Percentiles rank a stretch among this genome's conserved stretches.
Conservation (phyloP, 2,113 vertebrate species). For the Anser brachyrhynchus region DNA sequence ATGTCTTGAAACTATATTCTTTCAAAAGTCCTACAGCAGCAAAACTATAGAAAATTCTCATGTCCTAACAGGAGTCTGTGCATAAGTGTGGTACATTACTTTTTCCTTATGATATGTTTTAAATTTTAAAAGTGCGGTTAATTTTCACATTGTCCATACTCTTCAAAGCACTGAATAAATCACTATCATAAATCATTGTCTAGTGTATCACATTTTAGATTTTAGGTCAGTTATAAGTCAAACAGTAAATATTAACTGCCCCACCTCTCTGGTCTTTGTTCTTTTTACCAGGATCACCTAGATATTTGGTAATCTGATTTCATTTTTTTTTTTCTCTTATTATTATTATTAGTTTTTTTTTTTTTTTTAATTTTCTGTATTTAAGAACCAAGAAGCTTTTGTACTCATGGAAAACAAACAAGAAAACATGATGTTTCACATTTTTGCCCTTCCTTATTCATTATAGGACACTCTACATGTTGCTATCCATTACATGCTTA, state of each 20-base stretch:
- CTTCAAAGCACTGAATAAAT: not conserved
- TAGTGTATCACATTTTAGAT: not conserved
- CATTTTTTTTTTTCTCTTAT: not conserved
- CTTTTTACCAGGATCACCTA: not conserved
- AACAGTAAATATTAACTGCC: not conserved
- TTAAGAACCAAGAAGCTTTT: not conserved
- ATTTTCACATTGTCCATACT: not conserved
- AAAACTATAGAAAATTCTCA: not conserved
- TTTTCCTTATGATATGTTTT: not conserved
- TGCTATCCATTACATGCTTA: not conserved
- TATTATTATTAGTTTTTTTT: not conserved
- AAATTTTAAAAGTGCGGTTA: not conserved
- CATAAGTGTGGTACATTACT: not conserved
- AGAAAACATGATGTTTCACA: not conserved
- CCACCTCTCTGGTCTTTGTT: not conserved
- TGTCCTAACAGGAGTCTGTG: not conserved
- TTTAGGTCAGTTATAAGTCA: not conserved
- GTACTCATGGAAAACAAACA: not conserved
- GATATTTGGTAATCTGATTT: not conserved
- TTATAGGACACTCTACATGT: not conserved
- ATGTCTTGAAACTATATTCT: not conserved
- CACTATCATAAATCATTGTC: not conserved
- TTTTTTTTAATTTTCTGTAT: not conserved
- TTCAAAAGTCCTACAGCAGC: not conserved
- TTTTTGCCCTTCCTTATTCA: not conserved